Evolutionary conservation across 2,888 invertebrate genomes (phyloP).

Genomic region (Lithophane socia): DNA sequence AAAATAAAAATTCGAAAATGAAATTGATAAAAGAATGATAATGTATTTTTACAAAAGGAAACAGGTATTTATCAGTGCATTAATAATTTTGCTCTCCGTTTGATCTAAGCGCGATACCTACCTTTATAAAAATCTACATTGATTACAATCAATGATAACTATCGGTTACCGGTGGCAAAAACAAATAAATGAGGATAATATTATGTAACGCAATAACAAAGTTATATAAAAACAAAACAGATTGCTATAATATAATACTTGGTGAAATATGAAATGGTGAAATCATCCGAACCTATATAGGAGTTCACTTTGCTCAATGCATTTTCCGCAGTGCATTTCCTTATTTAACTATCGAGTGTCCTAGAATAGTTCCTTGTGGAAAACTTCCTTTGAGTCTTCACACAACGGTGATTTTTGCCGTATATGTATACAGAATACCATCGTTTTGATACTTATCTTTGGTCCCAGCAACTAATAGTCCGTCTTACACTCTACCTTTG

Average conservation of each 20-base stretch:
- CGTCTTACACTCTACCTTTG: not conserved
- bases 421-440: not conserved
- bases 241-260: not conserved
- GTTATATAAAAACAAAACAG: not conserved
- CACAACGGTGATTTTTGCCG: not conserved
- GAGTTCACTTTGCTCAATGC: not conserved
- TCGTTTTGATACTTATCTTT: not conserved
- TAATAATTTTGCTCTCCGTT: slow-evolving; percentile 31
- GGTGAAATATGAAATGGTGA: too few species aligned
- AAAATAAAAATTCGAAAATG: slow-evolving; percentile 30
- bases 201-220: slow-evolving; percentile 1
- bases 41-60: slow-evolving; percentile 19
- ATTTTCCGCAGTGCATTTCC: not conserved
- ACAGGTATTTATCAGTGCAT: slow-evolving; percentile 40
- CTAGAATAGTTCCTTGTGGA: slow-evolving; percentile 14
- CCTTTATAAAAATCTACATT: slow-evolving; percentile 14
- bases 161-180: slow-evolving; percentile 25
- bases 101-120: slow-evolving; percentile 37
- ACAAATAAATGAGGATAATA: slow-evolving; percentile 3
- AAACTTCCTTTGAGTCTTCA: not conserved
- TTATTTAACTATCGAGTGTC: not conserved
- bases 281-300: not conserved
- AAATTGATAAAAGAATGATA: slow-evolving; percentile 22
- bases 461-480: not conserved
- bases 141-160: slow-evolving; percentile 37